phyloP scores from a whole-genome alignment of 2,888 invertebrate species.

The Merodon equestris region DNA sequence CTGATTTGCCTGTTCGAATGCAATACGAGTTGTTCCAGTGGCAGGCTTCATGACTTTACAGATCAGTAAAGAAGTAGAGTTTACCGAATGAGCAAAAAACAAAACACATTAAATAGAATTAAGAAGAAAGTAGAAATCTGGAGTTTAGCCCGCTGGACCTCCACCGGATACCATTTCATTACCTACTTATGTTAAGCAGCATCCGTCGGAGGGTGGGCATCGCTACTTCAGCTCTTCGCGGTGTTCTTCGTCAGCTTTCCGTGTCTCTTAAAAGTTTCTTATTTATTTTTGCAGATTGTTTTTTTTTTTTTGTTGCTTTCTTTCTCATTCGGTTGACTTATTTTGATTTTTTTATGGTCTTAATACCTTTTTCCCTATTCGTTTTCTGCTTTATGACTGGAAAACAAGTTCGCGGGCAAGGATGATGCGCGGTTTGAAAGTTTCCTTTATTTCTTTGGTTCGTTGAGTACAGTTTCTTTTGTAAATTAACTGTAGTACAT shows the following conservation, averaged over 20 bases:
- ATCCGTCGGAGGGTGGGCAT: conserved; percentile 1
- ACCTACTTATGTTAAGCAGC: conserved; percentile 23
- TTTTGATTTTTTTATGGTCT: conserved; percentile 47
- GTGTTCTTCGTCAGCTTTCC: not conserved
- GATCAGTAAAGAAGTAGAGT: conserved; percentile 48
- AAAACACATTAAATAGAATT: conserved; percentile 2
- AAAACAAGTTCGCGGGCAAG: conserved; percentile 2
- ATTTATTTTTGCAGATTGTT: conserved; percentile 27
- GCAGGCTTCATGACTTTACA: conserved; percentile 48
- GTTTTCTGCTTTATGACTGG: conserved; percentile 5
- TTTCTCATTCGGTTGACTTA: conserved; percentile 44
- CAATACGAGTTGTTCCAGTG: conserved; percentile 18
- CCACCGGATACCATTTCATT: not conserved
- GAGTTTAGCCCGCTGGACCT: not conserved
- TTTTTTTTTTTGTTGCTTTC: conserved; percentile 18
- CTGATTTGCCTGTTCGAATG: conserved; percentile 10
- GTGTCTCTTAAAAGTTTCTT: conserved; percentile 25
- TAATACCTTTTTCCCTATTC: conserved; percentile 20
- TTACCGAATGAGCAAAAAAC: conserved; percentile 41
- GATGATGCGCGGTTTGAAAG: conserved; percentile 2
- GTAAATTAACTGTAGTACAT: conserved; percentile 31
- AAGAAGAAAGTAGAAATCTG: too few relatives aligned
- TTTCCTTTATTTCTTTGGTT: conserved; percentile 30
- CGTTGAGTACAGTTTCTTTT: conserved; percentile 29
- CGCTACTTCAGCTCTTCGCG: not conserved